Conservation (phyloP, 2,888 invertebrate genomes). For the Synergus gifuensis region DNA sequence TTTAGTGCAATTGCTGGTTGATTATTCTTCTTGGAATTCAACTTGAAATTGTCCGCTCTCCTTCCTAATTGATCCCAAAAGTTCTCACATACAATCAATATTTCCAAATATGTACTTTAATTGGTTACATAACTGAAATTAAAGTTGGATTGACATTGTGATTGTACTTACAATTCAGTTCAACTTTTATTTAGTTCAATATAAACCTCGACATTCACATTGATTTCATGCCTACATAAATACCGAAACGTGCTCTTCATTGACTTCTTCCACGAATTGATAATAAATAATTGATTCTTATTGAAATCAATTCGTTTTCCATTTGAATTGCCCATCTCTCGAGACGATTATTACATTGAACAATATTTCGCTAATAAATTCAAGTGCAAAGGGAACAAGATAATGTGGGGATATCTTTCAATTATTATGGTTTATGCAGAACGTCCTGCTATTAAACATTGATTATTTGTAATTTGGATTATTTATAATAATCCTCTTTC, state of each 20-base stretch:
- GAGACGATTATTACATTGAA: not conserved
- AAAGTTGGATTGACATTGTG: not conserved
- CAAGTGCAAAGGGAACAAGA: not conserved
- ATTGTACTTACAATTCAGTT: slow-evolving; percentile 4
- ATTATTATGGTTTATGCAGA: not conserved
- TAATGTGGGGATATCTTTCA: not conserved
- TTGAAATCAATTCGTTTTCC: not conserved
- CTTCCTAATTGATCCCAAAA: not conserved
- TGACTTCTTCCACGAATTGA: slow-evolving; percentile 26
- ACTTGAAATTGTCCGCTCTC: too few relatives aligned
- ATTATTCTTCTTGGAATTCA: not conserved
- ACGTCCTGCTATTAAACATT: too few relatives aligned
- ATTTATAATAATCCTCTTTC: too few relatives aligned
- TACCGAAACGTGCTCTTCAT: not conserved
- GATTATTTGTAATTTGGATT: too few relatives aligned
- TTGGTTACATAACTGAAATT: not conserved
- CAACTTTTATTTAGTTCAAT: not conserved
- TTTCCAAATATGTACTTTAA: not conserved
- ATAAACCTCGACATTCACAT: not conserved
- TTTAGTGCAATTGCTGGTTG: too few relatives aligned
- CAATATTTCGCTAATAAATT: not conserved
- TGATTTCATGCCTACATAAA: not conserved
- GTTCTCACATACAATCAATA: not conserved
- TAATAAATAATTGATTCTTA: slow-evolving; percentile 18
- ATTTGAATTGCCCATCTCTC: not conserved